Percentiles rank a stretch among this genome's conserved stretches.
phyloP scores from a whole-genome alignment of 92 coral and sea anemone genomes.

The Parazoanthus atlanticus region DNA sequence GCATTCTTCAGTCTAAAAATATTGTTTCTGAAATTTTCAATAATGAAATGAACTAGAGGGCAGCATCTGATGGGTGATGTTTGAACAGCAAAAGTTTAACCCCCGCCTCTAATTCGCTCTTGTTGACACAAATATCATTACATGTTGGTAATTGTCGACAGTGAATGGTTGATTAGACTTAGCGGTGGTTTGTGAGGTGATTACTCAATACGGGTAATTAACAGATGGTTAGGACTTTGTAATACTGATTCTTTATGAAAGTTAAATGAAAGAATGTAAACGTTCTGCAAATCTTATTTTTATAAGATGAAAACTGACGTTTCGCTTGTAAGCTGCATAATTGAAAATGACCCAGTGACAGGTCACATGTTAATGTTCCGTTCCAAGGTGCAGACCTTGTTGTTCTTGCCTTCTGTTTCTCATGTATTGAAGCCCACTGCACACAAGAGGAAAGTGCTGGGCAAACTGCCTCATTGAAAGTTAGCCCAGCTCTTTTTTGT shows the following conservation, averaged over 20 bases:
- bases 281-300: neutral
- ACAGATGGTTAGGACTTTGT: neutral
- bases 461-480: too few relatives aligned
- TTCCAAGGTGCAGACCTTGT: too few relatives aligned
- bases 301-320: neutral
- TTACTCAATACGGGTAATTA: neutral
- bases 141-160: neutral
- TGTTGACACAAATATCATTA: conserved; percentile 14
- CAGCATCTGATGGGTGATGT: neutral
- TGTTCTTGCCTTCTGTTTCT: too few relatives aligned
- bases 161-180: neutral
- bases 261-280: neutral
- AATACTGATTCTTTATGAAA: neutral
- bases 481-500: too few relatives aligned
- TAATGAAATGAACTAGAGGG: neutral
- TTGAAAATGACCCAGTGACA: neutral
- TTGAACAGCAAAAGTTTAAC: conserved; percentile 5
- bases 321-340: neutral
- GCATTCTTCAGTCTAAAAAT: neutral
- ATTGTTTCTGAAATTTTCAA: neutral
- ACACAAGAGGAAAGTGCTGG: too few relatives aligned
- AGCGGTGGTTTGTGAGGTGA: neutral
- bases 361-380: too few relatives aligned
- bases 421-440: too few relatives aligned
- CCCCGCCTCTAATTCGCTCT: neutral